These are phyloP conservation scores for Karalla daura DNA, from an alignment of 2,797 vertebrate species.

Conservation along the genomic window DNA sequence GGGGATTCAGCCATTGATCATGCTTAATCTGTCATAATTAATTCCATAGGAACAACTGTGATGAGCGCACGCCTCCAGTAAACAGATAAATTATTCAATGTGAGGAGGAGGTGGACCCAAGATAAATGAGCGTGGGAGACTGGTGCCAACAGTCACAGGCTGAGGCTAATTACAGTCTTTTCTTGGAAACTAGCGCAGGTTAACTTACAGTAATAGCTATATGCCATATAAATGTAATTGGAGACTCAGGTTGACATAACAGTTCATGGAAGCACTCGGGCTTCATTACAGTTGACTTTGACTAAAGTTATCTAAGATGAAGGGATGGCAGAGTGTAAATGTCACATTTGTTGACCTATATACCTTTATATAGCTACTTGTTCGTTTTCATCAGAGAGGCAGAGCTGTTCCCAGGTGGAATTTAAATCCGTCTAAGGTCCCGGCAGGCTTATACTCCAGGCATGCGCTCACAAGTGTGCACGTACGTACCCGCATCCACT, in stretches of 20 bases:
- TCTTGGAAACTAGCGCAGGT: slow-evolving; percentile 76
- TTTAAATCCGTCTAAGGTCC: not conserved
- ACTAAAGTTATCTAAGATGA: slow-evolving; percentile 21
- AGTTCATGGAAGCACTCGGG: slow-evolving; percentile 25
- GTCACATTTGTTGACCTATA: slow-evolving; percentile 15
- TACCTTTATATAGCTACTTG: not conserved
- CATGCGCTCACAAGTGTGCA: too few relatives aligned
- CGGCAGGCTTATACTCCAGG: not conserved
- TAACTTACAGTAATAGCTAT: slow-evolving; percentile 57
- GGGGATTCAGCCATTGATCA: slow-evolving; percentile 75
- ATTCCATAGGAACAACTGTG: slow-evolving; percentile 77
- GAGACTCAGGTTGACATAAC: slow-evolving; percentile 48
- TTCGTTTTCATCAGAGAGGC: not conserved
- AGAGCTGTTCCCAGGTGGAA: slow-evolving; percentile 2
- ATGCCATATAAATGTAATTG: slow-evolving; percentile 49
- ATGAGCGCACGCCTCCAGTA: slow-evolving; percentile 77
- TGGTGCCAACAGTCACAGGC: slow-evolving; percentile 66
- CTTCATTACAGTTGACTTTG: slow-evolving; percentile 39
- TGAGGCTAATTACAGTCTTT: slow-evolving; percentile 75
- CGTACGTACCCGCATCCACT: too few relatives aligned
- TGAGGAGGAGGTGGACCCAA: slow-evolving; percentile 65
- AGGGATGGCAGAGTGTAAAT: not conserved
- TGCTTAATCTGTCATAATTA: slow-evolving; percentile 80
- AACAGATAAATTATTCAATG: slow-evolving; percentile 79
- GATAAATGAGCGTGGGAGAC: slow-evolving; percentile 71